Percentiles rank a stretch among this genome's conserved stretches.
phyloP scores from a whole-genome alignment of 2,888 invertebrate species.

The Drosophila mercatorum region DNA sequence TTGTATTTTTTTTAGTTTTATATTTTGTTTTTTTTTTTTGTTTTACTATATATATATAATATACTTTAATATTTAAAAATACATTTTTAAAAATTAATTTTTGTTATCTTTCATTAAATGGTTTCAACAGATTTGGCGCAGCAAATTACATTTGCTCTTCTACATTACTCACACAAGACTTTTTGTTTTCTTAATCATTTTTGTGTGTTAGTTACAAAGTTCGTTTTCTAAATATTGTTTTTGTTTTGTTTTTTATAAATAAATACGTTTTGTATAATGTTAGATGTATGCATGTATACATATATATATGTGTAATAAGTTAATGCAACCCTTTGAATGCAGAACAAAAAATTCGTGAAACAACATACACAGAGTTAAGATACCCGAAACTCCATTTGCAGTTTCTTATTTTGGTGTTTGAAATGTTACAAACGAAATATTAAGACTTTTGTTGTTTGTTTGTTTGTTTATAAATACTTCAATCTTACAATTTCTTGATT shows the following conservation, averaged over 20 bases:
- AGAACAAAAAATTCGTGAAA: slow-evolving; percentile 55
- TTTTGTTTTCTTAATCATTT: slow-evolving; percentile 44
- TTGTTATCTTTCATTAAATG: slow-evolving; percentile 75
- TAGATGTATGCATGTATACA: slow-evolving; percentile 50
- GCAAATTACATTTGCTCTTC: slow-evolving; percentile 78
- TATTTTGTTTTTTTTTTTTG: slow-evolving; percentile 27
- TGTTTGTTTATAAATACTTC: slow-evolving; percentile 48
- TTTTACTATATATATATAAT: slow-evolving; percentile 63
- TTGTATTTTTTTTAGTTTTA: slow-evolving; percentile 56
- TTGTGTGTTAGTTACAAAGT: slow-evolving; percentile 49
- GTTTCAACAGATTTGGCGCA: slow-evolving; percentile 79
- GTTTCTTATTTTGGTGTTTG: slow-evolving; percentile 44
- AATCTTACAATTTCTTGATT: slow-evolving; percentile 22
- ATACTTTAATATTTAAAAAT: slow-evolving; percentile 72
- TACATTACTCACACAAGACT: slow-evolving; percentile 67
- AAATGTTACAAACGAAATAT: slow-evolving; percentile 47
- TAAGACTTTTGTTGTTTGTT: slow-evolving; percentile 43
- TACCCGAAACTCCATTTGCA: slow-evolving; percentile 16
- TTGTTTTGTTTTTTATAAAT: slow-evolving; percentile 52
- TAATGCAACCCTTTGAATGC: slow-evolving; percentile 75
- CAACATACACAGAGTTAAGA: slow-evolving; percentile 48
- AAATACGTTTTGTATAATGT: slow-evolving; percentile 63
- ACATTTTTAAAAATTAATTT: slow-evolving; percentile 77
- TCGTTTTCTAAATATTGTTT: slow-evolving; percentile 44
- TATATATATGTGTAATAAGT: slow-evolving; percentile 58